A percentile compares a stretch with the other conserved stretches of the same genome.
phyloP scores from a whole-genome alignment of 1,140 invertebrate genomes.

The Lordiphosa collinella region DNA sequence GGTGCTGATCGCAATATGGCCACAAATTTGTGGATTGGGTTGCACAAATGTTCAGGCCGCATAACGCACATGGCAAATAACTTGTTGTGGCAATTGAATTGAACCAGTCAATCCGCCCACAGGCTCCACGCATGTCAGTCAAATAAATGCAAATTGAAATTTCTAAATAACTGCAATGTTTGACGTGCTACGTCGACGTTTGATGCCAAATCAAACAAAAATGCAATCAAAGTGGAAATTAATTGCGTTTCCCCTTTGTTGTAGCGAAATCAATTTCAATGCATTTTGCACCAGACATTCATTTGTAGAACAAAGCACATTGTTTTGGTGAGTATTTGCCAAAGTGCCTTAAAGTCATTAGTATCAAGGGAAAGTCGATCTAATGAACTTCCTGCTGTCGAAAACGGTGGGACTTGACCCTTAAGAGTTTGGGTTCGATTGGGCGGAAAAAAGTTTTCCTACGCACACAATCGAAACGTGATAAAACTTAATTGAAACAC shows the following conservation, averaged over 20 bases:
- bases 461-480: slow-evolving; percentile 60
- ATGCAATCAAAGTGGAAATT: slow-evolving; percentile 64
- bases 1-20: slow-evolving; percentile 11
- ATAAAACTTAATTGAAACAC: slow-evolving; percentile 63
- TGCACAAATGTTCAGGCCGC: not conserved
- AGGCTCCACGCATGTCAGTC: not conserved
- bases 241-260: slow-evolving; percentile 44
- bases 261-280: slow-evolving; percentile 28
- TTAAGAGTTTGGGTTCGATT: slow-evolving; percentile 55
- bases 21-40: slow-evolving; percentile 24
- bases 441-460: slow-evolving; percentile 35
- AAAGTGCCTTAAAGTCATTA: slow-evolving; percentile 1
- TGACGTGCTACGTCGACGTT: slow-evolving; percentile 27
- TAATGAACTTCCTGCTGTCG: slow-evolving; percentile 69
- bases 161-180: slow-evolving; percentile 60
- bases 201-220: slow-evolving; percentile 55
- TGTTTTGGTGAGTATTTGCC: not conserved
- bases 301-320: not conserved
- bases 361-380: slow-evolving; percentile 27
- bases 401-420: slow-evolving; percentile 30
- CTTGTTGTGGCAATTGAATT: slow-evolving; percentile 30
- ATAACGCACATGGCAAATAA: slow-evolving; percentile 40
- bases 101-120: too few relatives aligned
- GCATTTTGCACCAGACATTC: slow-evolving; percentile 5
- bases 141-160: slow-evolving; percentile 56